A percentile compares a stretch with the other conserved stretches of the same genome.
Evolutionary conservation across 2,888 invertebrate species (phyloP).

Genomic region (Drosophila acutilabella): DNA sequence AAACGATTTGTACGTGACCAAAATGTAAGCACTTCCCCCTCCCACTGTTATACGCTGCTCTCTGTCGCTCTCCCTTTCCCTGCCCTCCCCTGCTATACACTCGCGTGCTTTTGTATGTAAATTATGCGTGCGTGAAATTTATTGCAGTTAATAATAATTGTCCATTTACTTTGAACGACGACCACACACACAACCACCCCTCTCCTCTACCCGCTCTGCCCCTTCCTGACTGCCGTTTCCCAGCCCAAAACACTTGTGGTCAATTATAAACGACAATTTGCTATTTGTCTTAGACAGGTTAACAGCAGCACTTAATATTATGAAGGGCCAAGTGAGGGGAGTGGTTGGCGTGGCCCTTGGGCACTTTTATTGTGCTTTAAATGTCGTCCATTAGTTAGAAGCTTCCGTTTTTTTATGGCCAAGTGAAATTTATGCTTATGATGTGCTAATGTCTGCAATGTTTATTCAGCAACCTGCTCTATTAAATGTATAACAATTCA

Average conservation of each 20-base stretch:
- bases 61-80: neutral
- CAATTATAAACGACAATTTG: slow-evolving; percentile 76
- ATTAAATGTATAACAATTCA: slow-evolving; percentile 16
- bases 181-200: slow-evolving; percentile 37
- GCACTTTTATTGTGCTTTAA: slow-evolving; percentile 67
- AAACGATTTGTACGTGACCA: slow-evolving; percentile 77
- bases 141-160: slow-evolving; percentile 82
- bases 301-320: slow-evolving; percentile 29
- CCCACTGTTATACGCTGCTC: slow-evolving; percentile 19
- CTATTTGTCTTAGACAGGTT: slow-evolving; percentile 72
- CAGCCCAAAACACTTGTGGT: slow-evolving; percentile 55
- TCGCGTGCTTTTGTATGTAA: slow-evolving; percentile 72
- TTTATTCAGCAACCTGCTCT: slow-evolving; percentile 20
- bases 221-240: neutral
- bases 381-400: slow-evolving; percentile 63
- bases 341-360: slow-evolving; percentile 43
- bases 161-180: slow-evolving; percentile 74
- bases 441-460: slow-evolving; percentile 68
- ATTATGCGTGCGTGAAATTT: slow-evolving; percentile 80
- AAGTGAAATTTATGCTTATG: slow-evolving; percentile 68
- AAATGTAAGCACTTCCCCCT: slow-evolving; percentile 10
- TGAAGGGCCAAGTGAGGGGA: neutral
- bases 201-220: slow-evolving; percentile 2
- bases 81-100: slow-evolving; percentile 30
- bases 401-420: slow-evolving; percentile 39